These are phyloP conservation scores for Drosophila kanapiae DNA, from an alignment of 1,140 invertebrate genomes.

Conservation along the genomic window DNA sequence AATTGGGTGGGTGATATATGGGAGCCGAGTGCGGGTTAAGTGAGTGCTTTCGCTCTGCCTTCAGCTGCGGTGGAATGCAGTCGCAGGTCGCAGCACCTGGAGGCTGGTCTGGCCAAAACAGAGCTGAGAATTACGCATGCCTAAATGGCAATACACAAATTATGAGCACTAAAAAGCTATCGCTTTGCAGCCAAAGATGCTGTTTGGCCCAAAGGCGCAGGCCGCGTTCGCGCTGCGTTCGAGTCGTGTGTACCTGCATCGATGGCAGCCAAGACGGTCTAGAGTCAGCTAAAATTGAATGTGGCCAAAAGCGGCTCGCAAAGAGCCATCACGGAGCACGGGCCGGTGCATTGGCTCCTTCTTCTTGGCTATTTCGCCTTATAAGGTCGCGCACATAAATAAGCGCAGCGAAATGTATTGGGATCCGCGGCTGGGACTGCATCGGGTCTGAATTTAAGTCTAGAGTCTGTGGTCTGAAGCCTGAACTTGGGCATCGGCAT, in stretches of 20 bases:
- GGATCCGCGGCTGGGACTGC: constrained; percentile 27
- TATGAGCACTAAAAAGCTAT: constrained; percentile 78
- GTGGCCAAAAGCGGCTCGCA: constrained; percentile 69
- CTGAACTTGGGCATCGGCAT: constrained; percentile 32
- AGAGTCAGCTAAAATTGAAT: constrained; percentile 57
- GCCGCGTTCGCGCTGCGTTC: not conserved
- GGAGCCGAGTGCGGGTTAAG: constrained; percentile 45
- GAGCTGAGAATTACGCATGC: constrained; percentile 71
- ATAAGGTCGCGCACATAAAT: constrained; percentile 81
- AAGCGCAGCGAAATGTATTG: constrained; percentile 71
- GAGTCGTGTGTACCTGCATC: constrained; percentile 45
- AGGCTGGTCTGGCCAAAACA: constrained; percentile 25
- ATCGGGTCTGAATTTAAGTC: constrained; percentile 12
- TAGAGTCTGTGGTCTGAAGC: constrained; percentile 7
- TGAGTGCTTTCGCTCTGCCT: constrained; percentile 30
- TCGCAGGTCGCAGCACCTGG: not conserved
- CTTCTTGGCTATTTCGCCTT: constrained; percentile 75
- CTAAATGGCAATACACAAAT: constrained; percentile 64
- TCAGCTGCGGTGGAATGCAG: constrained; percentile 7
- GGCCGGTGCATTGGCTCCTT: constrained; percentile 41
- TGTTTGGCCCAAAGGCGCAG: constrained; percentile 47
- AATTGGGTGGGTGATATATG: constrained; percentile 56
- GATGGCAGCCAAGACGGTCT: not conserved
- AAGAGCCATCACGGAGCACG: constrained; percentile 24
- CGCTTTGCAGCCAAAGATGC: constrained; percentile 68